Conservation (phyloP, 2,888 invertebrate species). For the Caenorhabditis afra region DNA sequence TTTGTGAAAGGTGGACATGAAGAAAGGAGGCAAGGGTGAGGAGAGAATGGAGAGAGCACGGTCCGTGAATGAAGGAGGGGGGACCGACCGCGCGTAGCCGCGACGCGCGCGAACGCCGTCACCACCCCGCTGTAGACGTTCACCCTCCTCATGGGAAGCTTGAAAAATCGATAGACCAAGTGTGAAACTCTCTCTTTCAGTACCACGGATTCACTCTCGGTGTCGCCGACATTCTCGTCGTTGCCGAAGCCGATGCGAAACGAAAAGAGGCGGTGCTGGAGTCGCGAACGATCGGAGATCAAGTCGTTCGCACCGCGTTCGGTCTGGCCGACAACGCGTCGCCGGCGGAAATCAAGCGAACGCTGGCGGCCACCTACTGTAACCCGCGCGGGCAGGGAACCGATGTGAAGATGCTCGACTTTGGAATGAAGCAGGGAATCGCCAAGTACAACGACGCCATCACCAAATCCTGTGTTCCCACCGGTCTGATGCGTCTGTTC, state of each 20-base stretch:
- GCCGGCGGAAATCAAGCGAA: slow-evolving; percentile 80
- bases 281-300: slow-evolving; percentile 75
- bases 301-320: slow-evolving; percentile 82
- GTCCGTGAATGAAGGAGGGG: too few relatives aligned
- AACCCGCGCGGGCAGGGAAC: slow-evolving; percentile 73
- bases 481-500: slow-evolving; percentile 90
- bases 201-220: slow-evolving; percentile 93
- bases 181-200: slow-evolving; percentile 66
- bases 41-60: too few relatives aligned
- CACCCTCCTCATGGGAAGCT: too few relatives aligned
- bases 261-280: slow-evolving; percentile 82
- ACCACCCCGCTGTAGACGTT: too few relatives aligned
- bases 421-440: slow-evolving; percentile 88
- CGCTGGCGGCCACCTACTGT: slow-evolving; percentile 77
- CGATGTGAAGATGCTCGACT: slow-evolving; percentile 87
- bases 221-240: slow-evolving; percentile 93
- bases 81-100: too few relatives aligned
- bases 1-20: too few relatives aligned
- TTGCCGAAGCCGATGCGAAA: slow-evolving; percentile 86
- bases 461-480: slow-evolving; percentile 90
- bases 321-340: slow-evolving; percentile 84
- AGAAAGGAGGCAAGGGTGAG: too few relatives aligned
- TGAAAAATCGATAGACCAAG: too few relatives aligned
- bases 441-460: slow-evolving; percentile 92
- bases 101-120: too few relatives aligned